These are phyloP conservation scores for Glossophaga mutica DNA, from an alignment of 2,797 vertebrate species.

Conservation along the genomic window DNA sequence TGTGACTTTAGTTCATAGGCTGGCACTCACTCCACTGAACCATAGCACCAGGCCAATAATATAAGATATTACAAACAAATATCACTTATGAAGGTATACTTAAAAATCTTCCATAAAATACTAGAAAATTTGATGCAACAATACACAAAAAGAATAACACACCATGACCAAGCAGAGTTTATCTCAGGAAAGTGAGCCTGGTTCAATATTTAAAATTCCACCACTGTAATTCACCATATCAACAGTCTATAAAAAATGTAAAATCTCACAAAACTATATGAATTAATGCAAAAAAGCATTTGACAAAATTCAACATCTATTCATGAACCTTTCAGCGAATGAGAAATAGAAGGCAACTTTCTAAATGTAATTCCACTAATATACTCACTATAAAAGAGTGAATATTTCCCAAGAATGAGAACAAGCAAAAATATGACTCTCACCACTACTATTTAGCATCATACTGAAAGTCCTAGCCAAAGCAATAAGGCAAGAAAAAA, in stretches of 20 bases:
- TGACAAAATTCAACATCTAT: not conserved
- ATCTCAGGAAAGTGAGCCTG: not conserved
- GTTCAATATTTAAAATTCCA: not conserved
- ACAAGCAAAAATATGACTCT: not conserved
- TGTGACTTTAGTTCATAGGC: too few relatives aligned
- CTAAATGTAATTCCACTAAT: not conserved
- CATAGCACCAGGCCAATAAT: not conserved
- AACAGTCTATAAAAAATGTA: not conserved
- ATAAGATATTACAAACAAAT: not conserved
- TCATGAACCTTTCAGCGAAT: not conserved
- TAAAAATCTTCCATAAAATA: slow-evolving; percentile 24
- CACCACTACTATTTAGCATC: not conserved
- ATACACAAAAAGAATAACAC: not conserved
- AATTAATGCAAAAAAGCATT: not conserved
- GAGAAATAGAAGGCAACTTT: not conserved
- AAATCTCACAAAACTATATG: not conserved
- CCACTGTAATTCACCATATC: not conserved
- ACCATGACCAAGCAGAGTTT: not conserved
- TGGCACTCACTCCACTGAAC: too few relatives aligned
- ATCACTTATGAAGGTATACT: not conserved
- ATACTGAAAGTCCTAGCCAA: not conserved
- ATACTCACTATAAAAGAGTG: not conserved
- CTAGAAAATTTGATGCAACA: not conserved
- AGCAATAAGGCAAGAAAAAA: not conserved
- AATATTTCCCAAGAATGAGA: not conserved